Evolutionary conservation across 2,113 vertebrate genomes (phyloP).

Genomic region (Oceanites oceanicus): DNA sequence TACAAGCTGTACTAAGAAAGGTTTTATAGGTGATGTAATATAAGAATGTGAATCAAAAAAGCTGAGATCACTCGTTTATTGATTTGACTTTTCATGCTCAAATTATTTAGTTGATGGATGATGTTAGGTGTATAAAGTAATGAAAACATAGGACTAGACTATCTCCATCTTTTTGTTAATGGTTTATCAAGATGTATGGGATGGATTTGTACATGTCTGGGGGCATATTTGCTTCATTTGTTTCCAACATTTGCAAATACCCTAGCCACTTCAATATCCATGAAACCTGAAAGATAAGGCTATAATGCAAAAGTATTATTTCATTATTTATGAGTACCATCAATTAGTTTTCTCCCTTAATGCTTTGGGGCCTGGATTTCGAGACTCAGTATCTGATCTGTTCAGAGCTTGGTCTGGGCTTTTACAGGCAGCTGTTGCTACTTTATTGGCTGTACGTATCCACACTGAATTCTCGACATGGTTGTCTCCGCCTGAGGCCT

Average conservation of each 20-base stretch:
- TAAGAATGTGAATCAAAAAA: slow-evolving; percentile 76
- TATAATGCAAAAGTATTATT: not conserved
- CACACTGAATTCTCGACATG: not conserved
- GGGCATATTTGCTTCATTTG: not conserved
- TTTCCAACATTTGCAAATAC: not conserved
- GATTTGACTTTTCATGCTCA: slow-evolving; percentile 80
- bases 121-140: slow-evolving; percentile 36
- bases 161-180: not conserved
- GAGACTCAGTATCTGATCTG: not conserved
- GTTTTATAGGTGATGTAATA: slow-evolving; percentile 74
- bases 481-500: not conserved
- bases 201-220: not conserved
- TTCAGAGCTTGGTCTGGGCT: not conserved
- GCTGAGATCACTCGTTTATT: slow-evolving; percentile 81
- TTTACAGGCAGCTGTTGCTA: not conserved
- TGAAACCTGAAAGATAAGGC: slow-evolving; percentile 7
- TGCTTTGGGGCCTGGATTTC: not conserved
- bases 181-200: not conserved
- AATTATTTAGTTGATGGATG: slow-evolving; percentile 72
- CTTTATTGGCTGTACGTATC: not conserved
- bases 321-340: not conserved
- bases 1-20: slow-evolving; percentile 54
- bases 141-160: not conserved
- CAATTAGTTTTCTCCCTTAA: not conserved
- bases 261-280: not conserved